A percentile compares a stretch with the other conserved stretches of the same genome.
Conservation (phyloP, 2,797 vertebrate species). For the Acestrorhynchus altus region DNA sequence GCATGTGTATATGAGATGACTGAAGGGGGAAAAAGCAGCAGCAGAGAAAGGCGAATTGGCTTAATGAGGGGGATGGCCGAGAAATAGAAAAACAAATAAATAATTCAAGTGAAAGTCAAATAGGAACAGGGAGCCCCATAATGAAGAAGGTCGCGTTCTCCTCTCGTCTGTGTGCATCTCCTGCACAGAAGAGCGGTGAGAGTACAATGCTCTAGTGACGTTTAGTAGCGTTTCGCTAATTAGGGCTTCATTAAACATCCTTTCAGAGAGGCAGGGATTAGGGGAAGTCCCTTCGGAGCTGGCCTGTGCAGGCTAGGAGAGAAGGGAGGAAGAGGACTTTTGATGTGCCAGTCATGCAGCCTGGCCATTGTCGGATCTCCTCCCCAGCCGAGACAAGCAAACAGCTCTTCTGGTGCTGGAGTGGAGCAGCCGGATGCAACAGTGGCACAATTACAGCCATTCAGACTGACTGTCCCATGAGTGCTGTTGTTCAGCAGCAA, state of each 20-base stretch:
- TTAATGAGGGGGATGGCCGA: slow-evolving; percentile 57
- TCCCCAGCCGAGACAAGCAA: slow-evolving; percentile 47
- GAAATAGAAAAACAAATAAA: slow-evolving; percentile 56
- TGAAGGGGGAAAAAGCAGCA: slow-evolving; percentile 41
- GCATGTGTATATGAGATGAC: slow-evolving; percentile 44
- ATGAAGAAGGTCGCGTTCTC: slow-evolving; percentile 64
- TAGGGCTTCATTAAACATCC: slow-evolving; percentile 70
- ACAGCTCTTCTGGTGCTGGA: slow-evolving; percentile 55
- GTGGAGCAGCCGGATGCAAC: slow-evolving; percentile 48
- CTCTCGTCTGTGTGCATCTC: slow-evolving; percentile 58
- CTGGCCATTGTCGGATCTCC: slow-evolving; percentile 36
- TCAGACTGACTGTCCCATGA: slow-evolving; percentile 43
- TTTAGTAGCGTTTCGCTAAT: slow-evolving; percentile 61
- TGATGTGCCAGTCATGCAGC: slow-evolving; percentile 45
- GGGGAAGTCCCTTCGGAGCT: slow-evolving; percentile 67
- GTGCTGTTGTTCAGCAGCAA: slow-evolving; percentile 58
- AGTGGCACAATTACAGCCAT: slow-evolving; percentile 51
- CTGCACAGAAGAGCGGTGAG: slow-evolving; percentile 47
- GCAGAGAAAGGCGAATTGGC: slow-evolving; percentile 50
- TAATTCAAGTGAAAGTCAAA: slow-evolving; percentile 64
- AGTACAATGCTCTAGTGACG: slow-evolving; percentile 57
- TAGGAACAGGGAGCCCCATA: slow-evolving; percentile 53
- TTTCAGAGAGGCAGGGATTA: slow-evolving; percentile 65
- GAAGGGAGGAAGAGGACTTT: slow-evolving; percentile 45
- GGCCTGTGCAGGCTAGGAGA: slow-evolving; percentile 57